Evolutionary conservation across 2,113 vertebrate genomes (phyloP).

Genomic region (Plestiodon gilberti): DNA sequence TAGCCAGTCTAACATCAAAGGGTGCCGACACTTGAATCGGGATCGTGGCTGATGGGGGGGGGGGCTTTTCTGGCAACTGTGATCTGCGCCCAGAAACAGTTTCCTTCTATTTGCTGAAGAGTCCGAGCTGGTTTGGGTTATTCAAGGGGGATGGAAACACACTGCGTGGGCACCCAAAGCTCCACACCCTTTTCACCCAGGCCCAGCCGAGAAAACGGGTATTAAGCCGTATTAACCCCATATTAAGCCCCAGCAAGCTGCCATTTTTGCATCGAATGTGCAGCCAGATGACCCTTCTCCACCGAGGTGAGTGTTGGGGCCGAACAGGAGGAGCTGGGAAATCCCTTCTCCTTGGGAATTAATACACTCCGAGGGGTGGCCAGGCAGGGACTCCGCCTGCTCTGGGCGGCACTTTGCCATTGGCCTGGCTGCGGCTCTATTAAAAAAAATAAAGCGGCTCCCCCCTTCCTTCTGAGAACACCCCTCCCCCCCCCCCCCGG

Average conservation of each 20-base stretch:
- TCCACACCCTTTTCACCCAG: too few species aligned
- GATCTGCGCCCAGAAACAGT: too few species aligned
- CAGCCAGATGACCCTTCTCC: not conserved
- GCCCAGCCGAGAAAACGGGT: not conserved
- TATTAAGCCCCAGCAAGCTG: not conserved
- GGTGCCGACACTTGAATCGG: too few species aligned
- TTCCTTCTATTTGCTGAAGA: too few species aligned
- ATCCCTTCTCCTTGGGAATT: conserved; percentile 3
- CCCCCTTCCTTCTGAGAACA: conserved; percentile 37
- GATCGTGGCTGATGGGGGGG: too few species aligned
- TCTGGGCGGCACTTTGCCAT: not conserved
- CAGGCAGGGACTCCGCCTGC: not conserved
- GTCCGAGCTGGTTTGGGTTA: too few species aligned
- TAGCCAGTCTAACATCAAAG: too few species aligned
- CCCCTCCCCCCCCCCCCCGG: conserved; percentile 50
- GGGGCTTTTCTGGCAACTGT: too few species aligned
- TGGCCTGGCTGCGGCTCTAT: not conserved
- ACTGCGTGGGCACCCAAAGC: too few species aligned
- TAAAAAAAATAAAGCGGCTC: not conserved
- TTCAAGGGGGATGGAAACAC: too few species aligned
- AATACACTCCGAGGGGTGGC: not conserved
- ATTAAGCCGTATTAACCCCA: not conserved
- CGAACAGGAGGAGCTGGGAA: not conserved
- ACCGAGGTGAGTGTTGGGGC: not conserved
- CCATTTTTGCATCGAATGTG: too few species aligned